phyloP scores from a whole-genome alignment of 2,113 vertebrate genomes.

The Sminthopsis crassicaudata region DNA sequence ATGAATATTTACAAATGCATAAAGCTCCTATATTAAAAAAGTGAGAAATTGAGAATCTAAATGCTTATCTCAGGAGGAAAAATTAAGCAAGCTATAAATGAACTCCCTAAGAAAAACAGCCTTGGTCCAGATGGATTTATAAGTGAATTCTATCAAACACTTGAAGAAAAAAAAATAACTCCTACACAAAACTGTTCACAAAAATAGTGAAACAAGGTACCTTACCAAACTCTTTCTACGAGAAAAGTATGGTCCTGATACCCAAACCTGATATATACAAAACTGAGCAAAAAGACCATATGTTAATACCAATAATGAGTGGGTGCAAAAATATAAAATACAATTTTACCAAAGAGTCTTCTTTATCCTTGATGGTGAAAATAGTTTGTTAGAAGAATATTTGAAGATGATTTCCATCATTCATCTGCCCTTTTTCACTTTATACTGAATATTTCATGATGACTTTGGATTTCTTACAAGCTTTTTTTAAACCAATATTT shows the following conservation, averaged over 20 bases:
- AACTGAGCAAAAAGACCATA: neutral
- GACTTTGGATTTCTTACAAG: conserved; percentile 1
- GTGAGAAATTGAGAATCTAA: neutral
- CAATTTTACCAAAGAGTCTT: neutral
- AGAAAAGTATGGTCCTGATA: neutral
- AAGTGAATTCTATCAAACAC: neutral
- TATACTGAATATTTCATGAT: neutral
- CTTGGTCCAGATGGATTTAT: neutral
- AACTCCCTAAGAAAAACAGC: neutral
- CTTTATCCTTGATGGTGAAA: neutral
- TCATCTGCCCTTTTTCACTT: neutral
- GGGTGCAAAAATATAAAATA: neutral
- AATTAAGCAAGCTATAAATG: neutral
- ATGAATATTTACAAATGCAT: neutral
- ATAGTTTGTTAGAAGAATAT: neutral
- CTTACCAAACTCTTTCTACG: neutral
- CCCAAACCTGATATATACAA: neutral
- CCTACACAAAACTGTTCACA: neutral
- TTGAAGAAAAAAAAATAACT: neutral
- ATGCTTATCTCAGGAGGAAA: neutral
- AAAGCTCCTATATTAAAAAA: neutral
- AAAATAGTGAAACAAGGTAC: neutral
- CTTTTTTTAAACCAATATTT: neutral
- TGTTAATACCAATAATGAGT: neutral
- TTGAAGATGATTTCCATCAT: neutral